These are phyloP conservation scores for Neodiprion pinetum DNA, from an alignment of 1,140 invertebrate genomes.

Conservation along the genomic window DNA sequence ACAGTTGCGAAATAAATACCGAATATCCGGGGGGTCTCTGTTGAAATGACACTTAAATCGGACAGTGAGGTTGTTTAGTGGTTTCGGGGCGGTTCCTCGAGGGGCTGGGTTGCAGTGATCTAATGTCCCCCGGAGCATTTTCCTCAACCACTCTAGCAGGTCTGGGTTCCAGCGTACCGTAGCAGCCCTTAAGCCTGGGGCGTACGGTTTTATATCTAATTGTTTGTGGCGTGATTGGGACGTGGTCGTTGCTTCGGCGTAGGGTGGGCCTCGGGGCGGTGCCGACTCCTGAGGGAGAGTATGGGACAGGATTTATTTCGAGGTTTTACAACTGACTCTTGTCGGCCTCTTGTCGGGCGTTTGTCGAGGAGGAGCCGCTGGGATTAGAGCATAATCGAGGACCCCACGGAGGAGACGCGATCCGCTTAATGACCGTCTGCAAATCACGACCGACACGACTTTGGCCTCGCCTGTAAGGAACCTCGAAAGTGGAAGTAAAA, in stretches of 20 bases:
- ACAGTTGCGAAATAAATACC: too few species aligned
- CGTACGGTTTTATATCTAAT: constrained; percentile 5
- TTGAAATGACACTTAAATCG: not conserved
- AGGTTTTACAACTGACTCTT: constrained; percentile 28
- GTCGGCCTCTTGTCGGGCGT: too few species aligned
- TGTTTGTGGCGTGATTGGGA: constrained; percentile 6
- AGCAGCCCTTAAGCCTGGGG: not conserved
- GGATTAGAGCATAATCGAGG: too few species aligned
- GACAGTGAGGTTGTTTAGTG: not conserved
- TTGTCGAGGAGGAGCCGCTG: too few species aligned
- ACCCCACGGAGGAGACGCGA: not conserved
- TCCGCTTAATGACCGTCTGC: not conserved
- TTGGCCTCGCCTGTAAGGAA: not conserved
- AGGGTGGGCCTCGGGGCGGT: constrained; percentile 20
- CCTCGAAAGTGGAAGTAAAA: not conserved
- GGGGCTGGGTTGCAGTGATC: not conserved
- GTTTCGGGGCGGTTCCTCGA: not conserved
- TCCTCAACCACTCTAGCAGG: too few species aligned
- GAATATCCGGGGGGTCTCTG: not conserved
- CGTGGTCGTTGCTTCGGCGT: not conserved
- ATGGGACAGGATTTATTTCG: constrained; percentile 37
- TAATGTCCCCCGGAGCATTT: not conserved
- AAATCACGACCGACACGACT: not conserved
- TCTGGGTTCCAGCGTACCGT: not conserved
- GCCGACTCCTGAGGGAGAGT: not conserved